Evolutionary conservation across 2,888 invertebrate species (phyloP).

Genomic region (Troides helena): DNA sequence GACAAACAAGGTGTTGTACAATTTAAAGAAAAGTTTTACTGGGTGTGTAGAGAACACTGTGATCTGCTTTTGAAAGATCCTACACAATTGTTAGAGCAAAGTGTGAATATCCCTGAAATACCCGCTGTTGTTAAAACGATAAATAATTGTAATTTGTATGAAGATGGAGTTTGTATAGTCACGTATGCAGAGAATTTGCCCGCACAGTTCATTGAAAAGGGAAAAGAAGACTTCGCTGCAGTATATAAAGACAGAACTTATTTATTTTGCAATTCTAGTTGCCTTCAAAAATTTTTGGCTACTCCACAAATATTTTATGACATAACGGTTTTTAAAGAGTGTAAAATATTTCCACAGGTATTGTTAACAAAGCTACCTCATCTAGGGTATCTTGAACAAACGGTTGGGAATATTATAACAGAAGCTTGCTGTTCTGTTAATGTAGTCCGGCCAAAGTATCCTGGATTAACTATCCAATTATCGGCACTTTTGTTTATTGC

Average conservation of each 20-base stretch:
- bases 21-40: slow-evolving; percentile 78
- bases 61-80: slow-evolving; percentile 69
- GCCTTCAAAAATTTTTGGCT: slow-evolving; percentile 75
- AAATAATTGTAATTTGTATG: slow-evolving; percentile 61
- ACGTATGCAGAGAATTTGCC: slow-evolving; percentile 80
- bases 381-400: slow-evolving; percentile 82
- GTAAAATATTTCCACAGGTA: slow-evolving; percentile 59
- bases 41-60: slow-evolving; percentile 81
- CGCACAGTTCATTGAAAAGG: slow-evolving; percentile 63
- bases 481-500: slow-evolving; percentile 81
- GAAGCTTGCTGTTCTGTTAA: slow-evolving; percentile 76
- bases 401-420: slow-evolving; percentile 74
- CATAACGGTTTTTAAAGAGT: slow-evolving; percentile 63
- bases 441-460: slow-evolving; percentile 80
- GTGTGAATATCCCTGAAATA: slow-evolving; percentile 67
- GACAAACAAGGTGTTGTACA: slow-evolving; percentile 80
- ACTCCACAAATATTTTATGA: slow-evolving; percentile 74
- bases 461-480: slow-evolving; percentile 70
- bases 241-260: slow-evolving; percentile 74
- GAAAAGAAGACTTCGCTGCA: slow-evolving; percentile 67
- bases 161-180: slow-evolving; percentile 81
- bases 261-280: slow-evolving; percentile 76
- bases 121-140: slow-evolving; percentile 71
- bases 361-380: slow-evolving; percentile 74
- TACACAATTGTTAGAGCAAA: slow-evolving; percentile 50